A percentile compares a stretch with the other conserved stretches of the same genome.
Evolutionary conservation across 2,888 invertebrate species (phyloP).

Genomic region (Platycheirus albimanus): DNA sequence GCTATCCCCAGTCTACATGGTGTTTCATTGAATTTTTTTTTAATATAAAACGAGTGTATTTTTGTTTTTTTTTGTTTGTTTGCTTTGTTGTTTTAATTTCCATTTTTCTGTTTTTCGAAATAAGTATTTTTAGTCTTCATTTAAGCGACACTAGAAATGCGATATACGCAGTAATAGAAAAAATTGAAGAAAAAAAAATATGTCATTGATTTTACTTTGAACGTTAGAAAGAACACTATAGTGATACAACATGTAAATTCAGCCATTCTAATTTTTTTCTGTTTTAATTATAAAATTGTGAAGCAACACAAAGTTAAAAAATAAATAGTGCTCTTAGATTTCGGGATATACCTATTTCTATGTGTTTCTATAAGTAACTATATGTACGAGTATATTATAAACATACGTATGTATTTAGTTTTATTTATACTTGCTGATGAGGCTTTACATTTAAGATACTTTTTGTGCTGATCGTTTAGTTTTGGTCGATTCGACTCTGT

Average conservation of each 20-base stretch:
- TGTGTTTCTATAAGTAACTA: too few relatives aligned
- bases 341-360: too few relatives aligned
- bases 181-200: conserved; percentile 26
- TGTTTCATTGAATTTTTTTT: conserved; percentile 61
- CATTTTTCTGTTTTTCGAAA: conserved; percentile 3
- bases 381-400: too few relatives aligned
- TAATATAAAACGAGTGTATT: conserved; percentile 33
- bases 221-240: neutral
- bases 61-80: conserved; percentile 13
- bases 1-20: too few relatives aligned
- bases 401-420: too few relatives aligned
- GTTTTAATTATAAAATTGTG: too few relatives aligned
- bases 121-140: conserved; percentile 63
- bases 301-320: too few relatives aligned
- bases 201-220: conserved; percentile 55
- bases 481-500: too few relatives aligned
- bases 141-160: conserved; percentile 58
- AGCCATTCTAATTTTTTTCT: neutral
- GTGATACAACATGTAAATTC: neutral
- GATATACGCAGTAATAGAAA: conserved; percentile 47
- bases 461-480: too few relatives aligned
- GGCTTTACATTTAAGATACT: too few relatives aligned
- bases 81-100: conserved; percentile 18
- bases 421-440: too few relatives aligned
- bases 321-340: too few relatives aligned